Base-by-base conservation (phyloP, 2,797 vertebrate genomes). In the Hypotaenidia okinawae region DNA sequence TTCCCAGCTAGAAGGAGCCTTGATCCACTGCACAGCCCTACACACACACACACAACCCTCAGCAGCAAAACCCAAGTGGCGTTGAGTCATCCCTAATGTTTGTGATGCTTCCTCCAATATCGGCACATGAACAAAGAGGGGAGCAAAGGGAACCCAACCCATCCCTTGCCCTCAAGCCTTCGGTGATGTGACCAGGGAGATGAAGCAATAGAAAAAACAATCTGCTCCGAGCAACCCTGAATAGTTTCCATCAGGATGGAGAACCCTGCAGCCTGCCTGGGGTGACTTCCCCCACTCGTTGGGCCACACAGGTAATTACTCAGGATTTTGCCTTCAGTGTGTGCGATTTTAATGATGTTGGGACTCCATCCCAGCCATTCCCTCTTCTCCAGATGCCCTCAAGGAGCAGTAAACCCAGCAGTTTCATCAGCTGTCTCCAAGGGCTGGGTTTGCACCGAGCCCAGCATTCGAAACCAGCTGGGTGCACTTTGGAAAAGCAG, bases 71-170 rank as follows among this genome's bases (percentile, higher is more conserved):
- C 39, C 0, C 21, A 27, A 45, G 32, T 2, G 5, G 25, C 17
- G 3, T 2, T 2, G 4, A 10, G 11, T 3, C 45, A 32, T 55
- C 55, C 67, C n/a, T 8, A 27, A n/a, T 7, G 51, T 39, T 27
- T 23, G 28, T 5, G 52, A 16, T 4, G 55, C 51, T 35, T n/a
- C 70, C 33, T 39, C 45, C 0, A 1, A 49, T 61, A 61, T n/a
- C 0, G 0, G 23, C 35, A 25, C 39, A 13, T 1, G 21, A 24
- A 5, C 27, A 45, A 45, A 45, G 43, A 45, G 18, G 16, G 43
- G 9, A 45, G 43, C 57, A 32, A 43, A 58, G 41, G n/a, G 41
- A 35, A 5, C 4, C 1, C 0, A 21, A 22, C n/a, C 21, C n/a
- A 2, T 49, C 12, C n/a, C 25, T 25, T 5, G 5, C 11, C 17